phyloP scores from a whole-genome alignment of 2,797 vertebrate species.

The Rousettus madagascariensis region DNA sequence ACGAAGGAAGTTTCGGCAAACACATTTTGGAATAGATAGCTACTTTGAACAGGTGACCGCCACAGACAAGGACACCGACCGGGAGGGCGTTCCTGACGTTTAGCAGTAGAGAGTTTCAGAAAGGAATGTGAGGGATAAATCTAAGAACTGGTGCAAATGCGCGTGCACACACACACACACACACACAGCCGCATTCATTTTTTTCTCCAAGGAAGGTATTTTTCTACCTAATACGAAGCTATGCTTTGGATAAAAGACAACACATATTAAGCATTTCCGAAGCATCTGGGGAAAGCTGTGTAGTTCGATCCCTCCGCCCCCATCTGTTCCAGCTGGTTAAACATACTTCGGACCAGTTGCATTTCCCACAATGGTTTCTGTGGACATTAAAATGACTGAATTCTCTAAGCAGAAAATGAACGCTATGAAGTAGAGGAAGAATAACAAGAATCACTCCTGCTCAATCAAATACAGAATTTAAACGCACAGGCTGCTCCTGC shows the following conservation, averaged over 20 bases:
- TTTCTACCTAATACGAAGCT: not conserved
- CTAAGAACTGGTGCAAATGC: not conserved
- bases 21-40: not conserved
- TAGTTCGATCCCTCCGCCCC: not conserved
- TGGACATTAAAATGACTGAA: conserved; percentile 50
- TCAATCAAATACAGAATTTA: conserved; percentile 35
- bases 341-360: not conserved
- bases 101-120: not conserved
- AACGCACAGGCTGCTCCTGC: conserved; percentile 28
- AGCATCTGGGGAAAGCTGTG: not conserved
- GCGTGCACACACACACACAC: no score
- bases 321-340: not conserved
- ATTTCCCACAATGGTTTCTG: not conserved
- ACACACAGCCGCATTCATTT: not conserved
- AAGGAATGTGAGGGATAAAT: not conserved
- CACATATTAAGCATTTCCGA: not conserved
- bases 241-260: not conserved
- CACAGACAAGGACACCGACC: not conserved
- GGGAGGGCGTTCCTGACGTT: not conserved
- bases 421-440: conserved; percentile 8
- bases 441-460: conserved; percentile 46
- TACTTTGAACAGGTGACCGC: not conserved
- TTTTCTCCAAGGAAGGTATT: conserved; percentile 26
- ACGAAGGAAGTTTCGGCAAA: not conserved
- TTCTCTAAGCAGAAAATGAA: conserved; percentile 67